Base-by-base conservation (phyloP, 2,113 vertebrate species). In the Fukomys damarensis region DNA sequence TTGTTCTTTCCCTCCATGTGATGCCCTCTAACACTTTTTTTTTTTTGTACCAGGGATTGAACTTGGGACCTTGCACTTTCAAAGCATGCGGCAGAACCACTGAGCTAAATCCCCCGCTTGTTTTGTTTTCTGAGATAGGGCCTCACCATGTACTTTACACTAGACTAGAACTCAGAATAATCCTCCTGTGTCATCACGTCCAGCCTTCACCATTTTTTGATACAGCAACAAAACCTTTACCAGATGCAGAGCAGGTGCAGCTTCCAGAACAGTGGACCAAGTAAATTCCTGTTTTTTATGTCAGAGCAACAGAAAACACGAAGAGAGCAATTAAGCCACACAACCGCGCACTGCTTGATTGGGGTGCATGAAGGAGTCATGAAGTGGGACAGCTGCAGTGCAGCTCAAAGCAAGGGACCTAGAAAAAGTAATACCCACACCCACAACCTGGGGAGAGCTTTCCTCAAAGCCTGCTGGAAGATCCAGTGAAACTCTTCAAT, bases 321-420 rank as follows among this genome's bases (percentile, higher is more conserved):
- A 13, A 10, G 49, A 68, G 35, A 79, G 22, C n/a, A 14, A 79
- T 20, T 17, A 56, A 66, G 35, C 3, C 54, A 49, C 30, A 19
- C 24, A 30, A 4, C 28, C 0, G 8, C 49, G 86, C 16, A 0
- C 1, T 1, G 16, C 24, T 7, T 0, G 0, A 16, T 9, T 20
- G 10, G 65, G 41, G 54, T 0, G 10, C 46, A 12, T 2, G 1
- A 41, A 28, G 9, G 19, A 7, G n/a, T 49, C 26, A 9, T 0
- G 3, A 41, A 0, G 3, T 54, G 16, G 0, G 0, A 11, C 61
- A 66, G 77, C 5, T 1, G 10, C 19, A 16, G 46, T 38, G 56
- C 70, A 26, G 54, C 46, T 41, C 2, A 0, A 3, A 0, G 16
- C 7, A 3, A 0, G 3, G 28, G 58, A 24, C 72, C 65, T 35